phyloP scores from a whole-genome alignment of 1,140 invertebrate genomes.

The Ganaspis sp. region DNA sequence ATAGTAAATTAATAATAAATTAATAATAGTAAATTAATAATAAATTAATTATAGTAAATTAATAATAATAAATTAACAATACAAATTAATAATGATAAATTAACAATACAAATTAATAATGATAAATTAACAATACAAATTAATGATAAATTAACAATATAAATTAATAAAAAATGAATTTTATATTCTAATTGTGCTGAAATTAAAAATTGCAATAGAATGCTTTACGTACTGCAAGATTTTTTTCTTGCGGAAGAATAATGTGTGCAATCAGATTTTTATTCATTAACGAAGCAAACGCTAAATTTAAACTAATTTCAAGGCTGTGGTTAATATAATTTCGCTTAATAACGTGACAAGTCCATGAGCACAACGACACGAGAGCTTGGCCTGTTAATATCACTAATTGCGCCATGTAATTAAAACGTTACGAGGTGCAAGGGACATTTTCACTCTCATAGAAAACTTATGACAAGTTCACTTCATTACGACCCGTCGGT shows the following conservation, averaged over 20 bases:
- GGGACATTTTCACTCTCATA: neutral
- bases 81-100: too few species aligned
- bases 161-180: too few species aligned
- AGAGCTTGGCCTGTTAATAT: neutral
- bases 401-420: conserved; percentile 13
- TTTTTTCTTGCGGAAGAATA: neutral
- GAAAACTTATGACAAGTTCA: neutral
- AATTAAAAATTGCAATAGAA: too few species aligned
- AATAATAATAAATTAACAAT: too few species aligned
- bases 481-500: neutral
- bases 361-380: neutral
- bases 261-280: conserved; percentile 20
- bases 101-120: too few species aligned
- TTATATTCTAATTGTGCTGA: too few species aligned
- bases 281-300: neutral
- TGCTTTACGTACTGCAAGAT: too few species aligned
- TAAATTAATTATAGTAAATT: too few species aligned
- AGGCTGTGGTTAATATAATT: conserved; percentile 13
- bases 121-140: too few species aligned
- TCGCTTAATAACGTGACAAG: conserved; percentile 6
- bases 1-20: too few species aligned
- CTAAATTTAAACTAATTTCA: conserved; percentile 29
- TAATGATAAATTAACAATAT: too few species aligned
- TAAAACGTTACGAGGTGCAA: conserved; percentile 14
- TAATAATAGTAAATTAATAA: too few species aligned